Percentiles rank a stretch among this genome's conserved stretches.
These are phyloP conservation scores for Diarsia dahlii DNA, from an alignment of 2,888 invertebrate genomes.

Conservation along the genomic window DNA sequence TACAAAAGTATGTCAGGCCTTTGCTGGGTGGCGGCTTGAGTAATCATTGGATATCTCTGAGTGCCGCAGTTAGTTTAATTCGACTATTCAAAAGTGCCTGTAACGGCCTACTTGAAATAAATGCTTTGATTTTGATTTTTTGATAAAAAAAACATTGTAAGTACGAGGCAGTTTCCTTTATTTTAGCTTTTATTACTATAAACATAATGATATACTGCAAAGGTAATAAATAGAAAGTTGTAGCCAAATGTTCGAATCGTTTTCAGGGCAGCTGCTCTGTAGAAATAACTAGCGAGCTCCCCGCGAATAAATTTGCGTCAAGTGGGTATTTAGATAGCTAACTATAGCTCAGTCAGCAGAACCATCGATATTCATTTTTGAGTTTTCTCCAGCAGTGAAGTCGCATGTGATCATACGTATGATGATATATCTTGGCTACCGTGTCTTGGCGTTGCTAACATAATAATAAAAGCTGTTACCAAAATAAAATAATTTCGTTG, in stretches of 20 bases:
- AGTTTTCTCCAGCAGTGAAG: conserved; percentile 1
- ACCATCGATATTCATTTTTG: not conserved
- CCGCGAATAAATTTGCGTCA: conserved; percentile 9
- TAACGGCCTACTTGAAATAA: too few relatives aligned
- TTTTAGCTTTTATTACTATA: not conserved
- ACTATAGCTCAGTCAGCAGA: conserved; percentile 8
- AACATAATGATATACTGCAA: not conserved
- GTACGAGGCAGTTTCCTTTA: not conserved
- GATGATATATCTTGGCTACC: too few relatives aligned
- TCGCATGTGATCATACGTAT: not conserved
- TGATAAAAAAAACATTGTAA: not conserved
- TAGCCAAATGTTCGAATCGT: not conserved
- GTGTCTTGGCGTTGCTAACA: not conserved
- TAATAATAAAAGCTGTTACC: not conserved
- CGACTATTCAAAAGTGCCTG: too few relatives aligned
- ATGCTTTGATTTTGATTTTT: too few relatives aligned
- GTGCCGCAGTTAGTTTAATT: too few relatives aligned
- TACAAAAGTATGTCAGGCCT: too few relatives aligned
- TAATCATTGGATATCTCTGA: too few relatives aligned
- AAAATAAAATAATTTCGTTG: not conserved
- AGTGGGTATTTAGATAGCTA: conserved; percentile 15
- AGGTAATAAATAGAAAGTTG: not conserved
- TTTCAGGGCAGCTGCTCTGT: conserved; percentile 11
- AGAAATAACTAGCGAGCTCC: conserved; percentile 30
- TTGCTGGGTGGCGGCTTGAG: too few relatives aligned